Evolutionary conservation across 2,888 invertebrate genomes (phyloP).

Genomic region (Xylocampa areola): DNA sequence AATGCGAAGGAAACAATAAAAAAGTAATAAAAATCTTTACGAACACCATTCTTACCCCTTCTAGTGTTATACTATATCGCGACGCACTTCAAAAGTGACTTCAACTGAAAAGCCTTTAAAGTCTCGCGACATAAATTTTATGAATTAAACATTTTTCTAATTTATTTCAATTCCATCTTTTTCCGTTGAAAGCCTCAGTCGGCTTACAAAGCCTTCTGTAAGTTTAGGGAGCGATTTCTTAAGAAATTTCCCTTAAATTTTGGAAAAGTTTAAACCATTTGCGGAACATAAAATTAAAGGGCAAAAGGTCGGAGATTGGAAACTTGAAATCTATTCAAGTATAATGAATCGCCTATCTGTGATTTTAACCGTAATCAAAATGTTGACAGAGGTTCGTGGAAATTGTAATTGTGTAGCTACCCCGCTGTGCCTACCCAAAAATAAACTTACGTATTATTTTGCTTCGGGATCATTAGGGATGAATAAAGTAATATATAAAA

Average conservation of each 20-base stretch:
- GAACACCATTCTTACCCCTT: constrained; percentile 30
- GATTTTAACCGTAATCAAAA: constrained; percentile 22
- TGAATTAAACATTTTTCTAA: constrained; percentile 71
- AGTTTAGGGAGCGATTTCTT: constrained; percentile 42
- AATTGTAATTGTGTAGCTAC: neutral
- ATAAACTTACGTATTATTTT: no score
- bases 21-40: neutral
- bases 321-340: constrained; percentile 38
- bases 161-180: no score
- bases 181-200: constrained; percentile 17
- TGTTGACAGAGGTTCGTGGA: constrained; percentile 9
- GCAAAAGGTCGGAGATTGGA: constrained; percentile 32
- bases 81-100: constrained; percentile 59
- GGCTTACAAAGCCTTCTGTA: constrained; percentile 25
- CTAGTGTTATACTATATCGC: constrained; percentile 39
- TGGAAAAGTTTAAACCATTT: constrained; percentile 46
- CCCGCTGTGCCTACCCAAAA: neutral
- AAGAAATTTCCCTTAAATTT: constrained; percentile 39
- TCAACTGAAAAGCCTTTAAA: constrained; percentile 63
- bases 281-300: constrained; percentile 42
- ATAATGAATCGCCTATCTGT: constrained; percentile 31
- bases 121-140: constrained; percentile 63
- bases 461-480: no score
- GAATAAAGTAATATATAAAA: no score
- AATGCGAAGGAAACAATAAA: neutral